A percentile compares a stretch with the other conserved stretches of the same genome.
Evolutionary conservation across 2,797 vertebrate genomes (phyloP).

Genomic region (Tauraco hartlaubi): DNA sequence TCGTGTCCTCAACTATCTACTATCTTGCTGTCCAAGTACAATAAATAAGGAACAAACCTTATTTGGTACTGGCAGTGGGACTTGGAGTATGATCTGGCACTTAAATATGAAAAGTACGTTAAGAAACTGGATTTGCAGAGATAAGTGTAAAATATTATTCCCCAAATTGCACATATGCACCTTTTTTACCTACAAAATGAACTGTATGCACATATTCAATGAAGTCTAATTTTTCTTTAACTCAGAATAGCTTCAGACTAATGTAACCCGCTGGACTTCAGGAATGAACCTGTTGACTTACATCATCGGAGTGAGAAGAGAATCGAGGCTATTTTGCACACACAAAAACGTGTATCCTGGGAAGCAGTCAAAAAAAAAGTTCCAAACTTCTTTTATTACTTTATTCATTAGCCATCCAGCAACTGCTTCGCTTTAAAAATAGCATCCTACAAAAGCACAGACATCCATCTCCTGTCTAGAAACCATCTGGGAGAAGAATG

Average conservation of each 20-base stretch:
- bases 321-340: not conserved
- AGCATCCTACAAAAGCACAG: slow-evolving; percentile 55
- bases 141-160: not conserved
- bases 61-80: not conserved
- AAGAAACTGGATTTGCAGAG: not conserved
- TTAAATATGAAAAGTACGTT: not conserved
- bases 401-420: slow-evolving; percentile 50
- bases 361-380: not conserved
- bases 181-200: not conserved
- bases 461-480: slow-evolving; percentile 66
- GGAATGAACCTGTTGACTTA: not conserved
- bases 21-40: not conserved
- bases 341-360: not conserved
- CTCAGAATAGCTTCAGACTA: not conserved
- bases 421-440: slow-evolving; percentile 55
- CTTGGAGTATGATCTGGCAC: not conserved
- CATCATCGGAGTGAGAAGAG: not conserved
- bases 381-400: slow-evolving; percentile 46
- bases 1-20: not conserved
- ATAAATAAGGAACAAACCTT: not conserved
- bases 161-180: not conserved
- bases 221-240: not conserved
- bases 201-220: not conserved
- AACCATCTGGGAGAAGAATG: slow-evolving; percentile 63
- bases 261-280: not conserved